These are phyloP conservation scores for Crotalus tigris DNA, from an alignment of 2,113 vertebrate species.

Conservation along the genomic window DNA sequence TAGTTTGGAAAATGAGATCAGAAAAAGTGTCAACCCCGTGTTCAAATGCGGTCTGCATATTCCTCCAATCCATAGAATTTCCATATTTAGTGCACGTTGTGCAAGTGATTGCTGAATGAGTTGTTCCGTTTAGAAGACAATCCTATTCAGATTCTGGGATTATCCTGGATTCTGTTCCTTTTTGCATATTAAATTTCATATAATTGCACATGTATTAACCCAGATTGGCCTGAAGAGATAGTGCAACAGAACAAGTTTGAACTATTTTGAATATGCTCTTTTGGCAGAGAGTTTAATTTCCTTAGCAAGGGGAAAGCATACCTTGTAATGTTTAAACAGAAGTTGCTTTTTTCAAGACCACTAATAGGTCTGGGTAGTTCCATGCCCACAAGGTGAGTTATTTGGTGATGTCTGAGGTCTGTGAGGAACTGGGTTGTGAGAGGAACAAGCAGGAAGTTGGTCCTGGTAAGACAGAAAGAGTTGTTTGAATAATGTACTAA, in stretches of 20 bases:
- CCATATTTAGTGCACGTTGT: background rate
- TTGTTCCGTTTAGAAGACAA: background rate
- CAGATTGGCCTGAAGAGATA: background rate
- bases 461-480: background rate
- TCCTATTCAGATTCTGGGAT: background rate
- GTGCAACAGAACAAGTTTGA: background rate
- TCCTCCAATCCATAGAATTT: background rate
- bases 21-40: background rate
- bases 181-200: slow-evolving; percentile 9
- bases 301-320: background rate
- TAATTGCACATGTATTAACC: background rate
- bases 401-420: background rate
- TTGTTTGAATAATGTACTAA: background rate
- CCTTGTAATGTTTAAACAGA: background rate
- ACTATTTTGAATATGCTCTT: background rate
- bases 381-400: background rate
- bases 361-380: background rate
- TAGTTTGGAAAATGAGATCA: background rate
- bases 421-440: background rate
- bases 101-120: background rate
- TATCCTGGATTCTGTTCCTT: background rate
- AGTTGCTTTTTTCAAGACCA: background rate
- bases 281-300: background rate
- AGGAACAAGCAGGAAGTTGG: background rate
- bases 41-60: background rate